These are phyloP conservation scores for Tapera naevia DNA, from an alignment of 2,797 vertebrate genomes.

Conservation along the genomic window DNA sequence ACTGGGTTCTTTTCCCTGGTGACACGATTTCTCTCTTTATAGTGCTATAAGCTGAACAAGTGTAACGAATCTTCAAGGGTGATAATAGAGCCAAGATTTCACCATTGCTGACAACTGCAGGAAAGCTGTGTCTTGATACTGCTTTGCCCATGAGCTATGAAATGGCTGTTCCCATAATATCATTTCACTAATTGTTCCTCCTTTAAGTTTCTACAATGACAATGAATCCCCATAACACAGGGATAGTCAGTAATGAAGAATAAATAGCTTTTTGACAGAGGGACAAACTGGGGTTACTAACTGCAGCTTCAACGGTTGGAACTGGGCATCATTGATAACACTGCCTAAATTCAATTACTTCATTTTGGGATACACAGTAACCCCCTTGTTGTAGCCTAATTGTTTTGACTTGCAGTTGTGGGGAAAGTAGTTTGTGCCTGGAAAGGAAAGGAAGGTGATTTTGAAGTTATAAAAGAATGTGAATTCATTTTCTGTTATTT, in stretches of 20 bases:
- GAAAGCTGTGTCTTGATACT: neutral
- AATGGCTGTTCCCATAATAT: conserved; percentile 48
- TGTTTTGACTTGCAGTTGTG: conserved; percentile 28
- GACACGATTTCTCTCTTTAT: neutral
- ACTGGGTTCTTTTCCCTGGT: neutral
- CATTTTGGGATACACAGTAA: neutral
- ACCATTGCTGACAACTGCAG: neutral
- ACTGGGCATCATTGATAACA: conserved; percentile 43
- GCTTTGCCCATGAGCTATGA: conserved; percentile 30
- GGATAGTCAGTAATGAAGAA: conserved; percentile 54
- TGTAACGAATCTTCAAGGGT: neutral
- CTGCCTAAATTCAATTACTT: conserved; percentile 60
- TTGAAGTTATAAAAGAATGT: neutral
- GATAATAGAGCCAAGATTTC: neutral
- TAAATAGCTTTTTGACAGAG: conserved; percentile 63
- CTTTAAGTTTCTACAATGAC: conserved; percentile 39
- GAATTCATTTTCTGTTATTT: neutral
- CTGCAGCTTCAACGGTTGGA: neutral
- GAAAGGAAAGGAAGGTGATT: conserved; percentile 37
- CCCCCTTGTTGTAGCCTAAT: conserved; percentile 39
- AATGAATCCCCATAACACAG: conserved; percentile 50
- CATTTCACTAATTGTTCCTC: conserved; percentile 19
- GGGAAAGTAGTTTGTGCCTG: neutral
- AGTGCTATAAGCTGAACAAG: neutral
- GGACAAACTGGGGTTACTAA: conserved; percentile 43